Evolutionary conservation across 2,888 invertebrate species (phyloP), one percentile per base, ranked within the genome.

Genomic region (Phanerotoma sp.): DNA sequence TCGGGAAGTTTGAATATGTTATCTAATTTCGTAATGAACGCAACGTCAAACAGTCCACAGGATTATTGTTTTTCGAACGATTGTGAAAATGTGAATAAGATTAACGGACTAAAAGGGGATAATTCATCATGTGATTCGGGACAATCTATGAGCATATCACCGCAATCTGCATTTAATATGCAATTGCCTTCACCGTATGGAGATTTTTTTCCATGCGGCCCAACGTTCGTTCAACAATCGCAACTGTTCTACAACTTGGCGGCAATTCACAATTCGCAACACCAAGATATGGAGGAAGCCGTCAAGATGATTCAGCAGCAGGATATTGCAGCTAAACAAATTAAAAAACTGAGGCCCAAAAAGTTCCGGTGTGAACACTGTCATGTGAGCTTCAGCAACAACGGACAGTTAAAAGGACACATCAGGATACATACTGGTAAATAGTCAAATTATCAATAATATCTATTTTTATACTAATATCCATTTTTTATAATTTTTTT

Each of bases 301-400:
- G 69, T 69, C 0, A 63, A 68, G 3, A 48, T 66, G 6, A 59
- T 77, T 0, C 67, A 71, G 3, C 66, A 66, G 2, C 69, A 75
- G 28, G 77, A 76, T 7, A 61, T 58, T 1, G 68, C 56, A 0
- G 71, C 66, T 0, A 75, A 71, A 3, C 69, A 72, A 22, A 61
- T 69, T 47, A 82, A 87, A 62, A 91, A 93, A 68, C 86, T 91
- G 65, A 81, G 93, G 1, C 94, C 95, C 1, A 93, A 93, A 77
- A 93, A 93, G 71, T 96, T 95, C 77, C 87, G 91, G 64, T 96
- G 96, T 69, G 88, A 91, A 0, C 89, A 92, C 68, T 95, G 95
- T 72, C 85, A 91, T 65, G 91, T 92, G 1, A 92, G 91, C 0
- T 95, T 95, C 75, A 93, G 93, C n/a, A 95, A 95, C 75, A 94